Evolutionary conservation across 2,888 invertebrate species (phyloP).

Genomic region (Pterobdella sp.): DNA sequence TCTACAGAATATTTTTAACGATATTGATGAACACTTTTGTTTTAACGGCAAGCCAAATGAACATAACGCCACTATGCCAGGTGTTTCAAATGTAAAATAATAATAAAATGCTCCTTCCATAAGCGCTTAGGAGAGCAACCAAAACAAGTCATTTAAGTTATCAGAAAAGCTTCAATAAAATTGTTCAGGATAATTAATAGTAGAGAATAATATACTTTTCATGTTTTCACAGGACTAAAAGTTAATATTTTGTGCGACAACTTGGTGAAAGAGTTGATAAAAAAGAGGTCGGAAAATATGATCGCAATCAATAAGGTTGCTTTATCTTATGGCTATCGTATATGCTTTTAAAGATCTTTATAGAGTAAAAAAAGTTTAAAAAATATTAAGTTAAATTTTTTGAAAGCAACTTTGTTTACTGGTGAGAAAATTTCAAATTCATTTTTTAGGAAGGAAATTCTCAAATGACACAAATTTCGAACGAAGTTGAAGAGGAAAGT

Average conservation of each 20-base stretch:
- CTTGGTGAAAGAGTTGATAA: neutral
- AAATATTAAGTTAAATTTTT: too few relatives aligned
- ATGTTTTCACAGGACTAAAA: neutral
- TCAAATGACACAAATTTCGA: neutral
- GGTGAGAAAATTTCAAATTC: neutral
- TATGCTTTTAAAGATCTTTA: neutral
- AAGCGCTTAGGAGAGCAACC: too few relatives aligned
- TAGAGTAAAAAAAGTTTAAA: neutral
- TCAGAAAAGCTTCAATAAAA: too few relatives aligned
- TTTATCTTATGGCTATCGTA: neutral
- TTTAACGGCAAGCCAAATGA: neutral
- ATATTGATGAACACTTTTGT: neutral
- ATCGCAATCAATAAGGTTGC: neutral
- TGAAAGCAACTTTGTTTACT: neutral
- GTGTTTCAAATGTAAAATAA: too few relatives aligned
- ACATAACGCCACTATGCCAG: neutral
- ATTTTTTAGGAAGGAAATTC: neutral
- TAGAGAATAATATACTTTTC: too few relatives aligned
- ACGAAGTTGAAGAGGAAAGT: neutral
- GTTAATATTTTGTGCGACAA: neutral
- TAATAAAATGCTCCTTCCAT: too few relatives aligned
- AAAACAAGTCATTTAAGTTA: too few relatives aligned
- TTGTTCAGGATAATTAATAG: too few relatives aligned
- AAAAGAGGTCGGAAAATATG: neutral
- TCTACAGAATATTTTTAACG: neutral